These are phyloP conservation scores for Halictus rubicundus DNA, from an alignment of 1,140 invertebrate species.

Conservation along the genomic window DNA sequence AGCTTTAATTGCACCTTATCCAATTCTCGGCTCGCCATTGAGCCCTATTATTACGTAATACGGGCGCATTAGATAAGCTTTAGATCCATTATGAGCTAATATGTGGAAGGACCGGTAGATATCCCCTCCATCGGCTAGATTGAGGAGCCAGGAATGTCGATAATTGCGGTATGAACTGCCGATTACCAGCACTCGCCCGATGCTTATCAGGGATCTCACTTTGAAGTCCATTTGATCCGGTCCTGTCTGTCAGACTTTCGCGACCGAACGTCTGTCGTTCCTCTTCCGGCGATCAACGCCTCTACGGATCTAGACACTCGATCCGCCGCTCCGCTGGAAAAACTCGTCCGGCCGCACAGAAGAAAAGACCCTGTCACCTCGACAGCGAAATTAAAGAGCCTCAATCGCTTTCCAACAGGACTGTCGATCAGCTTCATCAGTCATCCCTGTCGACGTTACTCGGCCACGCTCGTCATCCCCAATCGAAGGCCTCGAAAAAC, in stretches of 20 bases:
- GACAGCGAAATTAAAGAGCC: slow-evolving; percentile 27
- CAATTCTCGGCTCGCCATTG: slow-evolving; percentile 12
- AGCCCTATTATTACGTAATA: slow-evolving; percentile 31
- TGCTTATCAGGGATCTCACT: slow-evolving; percentile 33
- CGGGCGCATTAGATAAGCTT: slow-evolving; percentile 33
- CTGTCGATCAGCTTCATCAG: slow-evolving; percentile 40
- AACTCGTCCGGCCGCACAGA: slow-evolving; percentile 27
- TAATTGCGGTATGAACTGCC: slow-evolving; percentile 48
- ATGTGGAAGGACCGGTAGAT: slow-evolving; percentile 23
- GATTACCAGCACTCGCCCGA: slow-evolving; percentile 27
- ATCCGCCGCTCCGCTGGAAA: slow-evolving; percentile 14
- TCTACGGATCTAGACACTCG: slow-evolving; percentile 36
- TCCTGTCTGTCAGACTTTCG: slow-evolving; percentile 38
- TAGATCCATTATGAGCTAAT: slow-evolving; percentile 44
- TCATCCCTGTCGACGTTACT: slow-evolving; percentile 11
- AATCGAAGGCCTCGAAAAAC: not conserved
- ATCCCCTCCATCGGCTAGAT: slow-evolving; percentile 39
- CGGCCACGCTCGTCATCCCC: not conserved
- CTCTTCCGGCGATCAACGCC: slow-evolving; percentile 24
- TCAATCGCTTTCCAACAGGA: slow-evolving; percentile 18
- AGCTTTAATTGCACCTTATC: slow-evolving; percentile 43
- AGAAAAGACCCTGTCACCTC: slow-evolving; percentile 43
- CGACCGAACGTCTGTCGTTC: slow-evolving; percentile 10
- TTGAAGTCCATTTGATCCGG: slow-evolving; percentile 45
- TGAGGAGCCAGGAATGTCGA: slow-evolving; percentile 30